Evolutionary conservation across 2,888 invertebrate species (phyloP), one percentile per base, ranked within the genome.

Genomic region (Caenorhabditis afra): DNA sequence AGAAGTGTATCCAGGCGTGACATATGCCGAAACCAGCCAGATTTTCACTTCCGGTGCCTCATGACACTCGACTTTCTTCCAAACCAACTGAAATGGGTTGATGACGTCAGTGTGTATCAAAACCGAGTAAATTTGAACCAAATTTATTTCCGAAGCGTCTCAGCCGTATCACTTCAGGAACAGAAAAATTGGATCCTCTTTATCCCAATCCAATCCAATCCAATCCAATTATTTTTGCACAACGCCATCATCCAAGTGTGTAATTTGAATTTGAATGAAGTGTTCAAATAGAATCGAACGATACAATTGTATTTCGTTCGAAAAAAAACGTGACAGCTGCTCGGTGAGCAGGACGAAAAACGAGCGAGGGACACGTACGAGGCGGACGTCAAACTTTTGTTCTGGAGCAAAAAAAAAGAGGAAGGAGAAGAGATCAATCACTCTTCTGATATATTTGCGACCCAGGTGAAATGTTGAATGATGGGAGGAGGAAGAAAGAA

Each of bases 281-380:
- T 73, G 73, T 73, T 73, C 73, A 44, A 73, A 57, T 37, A 41
- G 35, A 58, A 71, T 73, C 39, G 64, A 20, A 22, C 39, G 39
- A 47, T 22, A 22, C 44, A 62, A 71, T 61, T 45, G 49, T 50
- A 64, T 73, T 58, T 50, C 10, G 58, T 45, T 73, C 57, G n/a
- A n/a, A n/a, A 58, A 41, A 71, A 71, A 71, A 50, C 44, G 35
- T 29, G 71, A 41, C 71, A 71, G 73, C 64, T 62, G 73, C 73
- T 57, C 58, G 57, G n/a, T 29, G 35, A 45, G 64, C 64, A 58
- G 64, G 57, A 71, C 71, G 57, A 29, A 7, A 29, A 29, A 29
- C 29, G 29, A 29, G 29, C n/a, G n/a, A n/a, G 39, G 14, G 50
- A 59, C 41, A 71, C 64, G 47, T 55, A 55, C 71, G 22, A 39